Conservation (phyloP, 2,888 invertebrate species). For the Panzeria rudis region DNA sequence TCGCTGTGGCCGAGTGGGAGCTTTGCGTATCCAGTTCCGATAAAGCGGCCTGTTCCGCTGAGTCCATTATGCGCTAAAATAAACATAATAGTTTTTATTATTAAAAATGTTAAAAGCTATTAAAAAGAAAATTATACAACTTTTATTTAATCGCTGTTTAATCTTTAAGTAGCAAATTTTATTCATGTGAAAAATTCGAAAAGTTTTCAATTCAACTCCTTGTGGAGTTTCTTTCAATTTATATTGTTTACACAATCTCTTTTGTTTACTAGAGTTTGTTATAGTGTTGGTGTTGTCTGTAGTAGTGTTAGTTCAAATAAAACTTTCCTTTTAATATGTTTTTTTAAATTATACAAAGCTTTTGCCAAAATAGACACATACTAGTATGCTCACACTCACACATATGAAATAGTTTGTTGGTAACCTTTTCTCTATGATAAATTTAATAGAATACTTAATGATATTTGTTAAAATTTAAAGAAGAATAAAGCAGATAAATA, state of each 20-base stretch:
- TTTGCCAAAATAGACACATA: constrained; percentile 27
- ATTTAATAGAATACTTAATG: constrained; percentile 19
- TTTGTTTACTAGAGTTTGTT: constrained; percentile 39
- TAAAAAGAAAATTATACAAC: constrained; percentile 11
- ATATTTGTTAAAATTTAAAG: not conserved
- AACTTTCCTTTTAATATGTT: constrained; percentile 31
- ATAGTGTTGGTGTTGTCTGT: constrained; percentile 77
- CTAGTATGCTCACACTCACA: not conserved
- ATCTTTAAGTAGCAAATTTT: constrained; percentile 53
- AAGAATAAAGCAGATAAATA: not conserved
- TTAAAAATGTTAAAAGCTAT: not conserved
- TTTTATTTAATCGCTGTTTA: constrained; percentile 11
- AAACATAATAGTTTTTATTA: not conserved
- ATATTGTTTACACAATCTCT: constrained; percentile 77
- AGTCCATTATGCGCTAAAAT: constrained; percentile 94
- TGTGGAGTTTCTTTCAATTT: constrained; percentile 73
- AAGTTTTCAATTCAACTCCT: constrained; percentile 61
- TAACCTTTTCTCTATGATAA: no score
- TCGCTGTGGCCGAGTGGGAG: constrained; percentile 84
- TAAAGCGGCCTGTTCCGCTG: constrained; percentile 93
- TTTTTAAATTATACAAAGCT: constrained; percentile 57
- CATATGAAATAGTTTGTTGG: not conserved
- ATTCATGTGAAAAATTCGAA: constrained; percentile 53
- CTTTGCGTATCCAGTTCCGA: constrained; percentile 86
- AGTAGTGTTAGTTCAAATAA: constrained; percentile 68